Evolutionary conservation across 1,140 invertebrate genomes (phyloP), one percentile per base, ranked within the genome.

Genomic region (Plectrocnemia conspersa): DNA sequence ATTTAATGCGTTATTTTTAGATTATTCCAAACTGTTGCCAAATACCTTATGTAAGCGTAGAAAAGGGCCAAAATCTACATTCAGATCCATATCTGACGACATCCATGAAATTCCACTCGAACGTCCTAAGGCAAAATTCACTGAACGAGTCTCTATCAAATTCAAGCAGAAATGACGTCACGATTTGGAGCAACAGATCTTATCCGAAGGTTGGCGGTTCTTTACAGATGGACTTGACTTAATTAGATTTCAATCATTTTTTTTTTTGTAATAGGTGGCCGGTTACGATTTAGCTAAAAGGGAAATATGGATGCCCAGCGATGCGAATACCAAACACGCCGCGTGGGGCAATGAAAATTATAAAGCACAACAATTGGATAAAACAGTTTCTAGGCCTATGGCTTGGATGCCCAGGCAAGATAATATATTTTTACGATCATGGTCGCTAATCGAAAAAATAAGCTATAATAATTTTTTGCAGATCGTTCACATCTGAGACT

Each of bases 291-390:
- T 22, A 4, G 6, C 16, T 15, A 18, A 22, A 22, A 13, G 42
- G 33, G 29, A 54, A 7, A n/a, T 35, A 2, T 46, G 52, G 42
- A 54, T 19, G 41, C 42, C 52, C 11, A 3, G 45, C 29, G 25
- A 15, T n/a, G n/a, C 11, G 2, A 23, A 19, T 19, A 33, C 47
- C n/a, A 46, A 35, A 25, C 52, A 46, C 41, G 24, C 52, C 15
- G 41, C 29, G n/a, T 54, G 52, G 52, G 52, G 52, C 15, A 35
- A 45, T 24, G 41, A 54, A 25, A 35, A 21, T 18, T 54, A 46
- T 35, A 21, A 35, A 13, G 11, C 18, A 15, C 10, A 46, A 13
- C 27, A 46, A 35, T 9, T 23, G 9, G 25, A 45, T 38, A 46
- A 46, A 25, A 35, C 6, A 3, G 16, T 35, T 11, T 32, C 52